Evolutionary conservation across 2,113 vertebrate genomes (phyloP).

Genomic region (Cromileptes altivelis): DNA sequence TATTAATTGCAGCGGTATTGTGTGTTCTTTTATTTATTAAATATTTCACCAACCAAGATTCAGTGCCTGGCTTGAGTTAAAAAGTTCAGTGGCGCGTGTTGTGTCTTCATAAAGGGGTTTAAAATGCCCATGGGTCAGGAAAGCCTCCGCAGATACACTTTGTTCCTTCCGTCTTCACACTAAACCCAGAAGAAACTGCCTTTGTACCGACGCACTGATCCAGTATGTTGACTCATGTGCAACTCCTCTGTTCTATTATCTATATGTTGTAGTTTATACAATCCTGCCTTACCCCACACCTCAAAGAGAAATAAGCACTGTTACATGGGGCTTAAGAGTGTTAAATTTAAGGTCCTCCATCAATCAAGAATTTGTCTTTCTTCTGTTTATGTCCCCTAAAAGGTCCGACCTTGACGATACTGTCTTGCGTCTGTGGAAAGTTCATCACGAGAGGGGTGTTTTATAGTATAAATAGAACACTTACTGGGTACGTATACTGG

Average conservation of each 20-base stretch:
- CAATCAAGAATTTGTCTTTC: too few species aligned
- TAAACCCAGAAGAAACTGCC: conserved; percentile 16
- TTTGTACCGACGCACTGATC: conserved; percentile 15
- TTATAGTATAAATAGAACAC: background rate
- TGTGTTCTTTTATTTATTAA: conserved; percentile 68
- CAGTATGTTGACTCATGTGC: conserved; percentile 4
- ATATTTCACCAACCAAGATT: conserved; percentile 34
- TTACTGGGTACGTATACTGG: background rate
- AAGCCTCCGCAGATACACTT: conserved; percentile 36
- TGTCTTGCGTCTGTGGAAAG: too few species aligned
- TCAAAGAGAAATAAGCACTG: background rate
- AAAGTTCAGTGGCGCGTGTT: conserved; percentile 57
- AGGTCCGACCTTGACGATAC: too few species aligned
- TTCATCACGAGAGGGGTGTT: too few species aligned
- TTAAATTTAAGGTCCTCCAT: too few species aligned
- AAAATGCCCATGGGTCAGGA: conserved; percentile 49
- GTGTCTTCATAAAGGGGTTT: conserved; percentile 31
- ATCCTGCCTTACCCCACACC: background rate
- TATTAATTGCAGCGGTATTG: conserved; percentile 59
- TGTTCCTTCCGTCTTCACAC: conserved; percentile 40
- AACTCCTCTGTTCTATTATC: conserved; percentile 6
- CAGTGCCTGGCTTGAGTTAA: conserved; percentile 42
- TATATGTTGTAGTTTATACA: background rate
- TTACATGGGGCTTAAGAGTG: background rate
- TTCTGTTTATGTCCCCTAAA: too few species aligned